Base-by-base conservation (phyloP, 2,113 vertebrate species). In the Lathamus discolor region DNA sequence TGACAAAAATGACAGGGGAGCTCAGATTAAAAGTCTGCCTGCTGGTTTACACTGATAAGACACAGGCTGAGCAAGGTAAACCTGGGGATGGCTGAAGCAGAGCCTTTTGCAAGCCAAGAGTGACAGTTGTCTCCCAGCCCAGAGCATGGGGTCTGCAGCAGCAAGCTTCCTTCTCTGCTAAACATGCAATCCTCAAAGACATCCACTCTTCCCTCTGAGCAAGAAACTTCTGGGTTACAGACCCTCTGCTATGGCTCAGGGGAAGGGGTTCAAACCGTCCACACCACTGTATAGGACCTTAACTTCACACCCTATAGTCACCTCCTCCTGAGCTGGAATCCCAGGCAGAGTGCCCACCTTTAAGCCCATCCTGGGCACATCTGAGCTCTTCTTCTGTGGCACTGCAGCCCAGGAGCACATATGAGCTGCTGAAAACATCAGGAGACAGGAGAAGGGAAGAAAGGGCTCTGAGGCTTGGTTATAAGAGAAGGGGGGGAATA, bases 361-460 rank as follows among this genome's bases (percentile, higher is more conserved):
- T 2, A 1, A 63, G 48, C 23, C 23, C 46, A 9, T 4, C 28
- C 67, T 23, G n/a, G 39, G 33, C 13, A 6, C 19, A 17, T 7
- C 17, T 6, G 7, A 55, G 61, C 70, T 17, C 41, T 51, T 39
- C 22, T 28, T 11, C 22, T 17, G 41, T 3, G 1, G 55, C 66
- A 18, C 20, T 2, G 2, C 28, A 24, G 49, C 31, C 76, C 20
- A 20, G 59, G 41, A 78, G 2, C 33, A 12, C 33, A 7, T 22
- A 1, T 0, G 1, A 70, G 85, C 46, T 46, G 12, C 75, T 24
- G 48, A 18, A 25, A 52, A 7, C 44, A 55, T 16, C 1, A 0
- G 23, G 41, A 54, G 75, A 11, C 6, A 28, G n/a, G 57, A 72
- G 68, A 24, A 41, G 51, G 43, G 41, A 27, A 25, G 18, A 67